A percentile compares a stretch with the other conserved stretches of the same genome.
These are phyloP conservation scores for Riparia riparia DNA, from an alignment of 2,113 vertebrate genomes.

Conservation along the genomic window DNA sequence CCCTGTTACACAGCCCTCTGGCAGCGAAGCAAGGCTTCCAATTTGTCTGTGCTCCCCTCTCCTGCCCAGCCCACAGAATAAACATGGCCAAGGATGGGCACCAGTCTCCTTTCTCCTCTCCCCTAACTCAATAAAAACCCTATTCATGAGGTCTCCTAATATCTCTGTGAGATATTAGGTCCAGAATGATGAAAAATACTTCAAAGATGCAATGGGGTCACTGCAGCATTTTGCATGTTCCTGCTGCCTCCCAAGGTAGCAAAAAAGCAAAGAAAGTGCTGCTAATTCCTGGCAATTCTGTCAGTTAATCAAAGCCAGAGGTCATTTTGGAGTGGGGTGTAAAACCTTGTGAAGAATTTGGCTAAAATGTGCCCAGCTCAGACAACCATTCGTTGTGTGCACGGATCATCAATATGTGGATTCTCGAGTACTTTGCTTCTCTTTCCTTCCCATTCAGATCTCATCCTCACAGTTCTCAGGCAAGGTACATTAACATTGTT, in stretches of 20 bases:
- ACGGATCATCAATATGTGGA: not conserved
- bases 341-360: not conserved
- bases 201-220: not conserved
- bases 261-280: not conserved
- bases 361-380: not conserved
- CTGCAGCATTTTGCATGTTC: not conserved
- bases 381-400: not conserved
- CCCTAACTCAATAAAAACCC: not conserved
- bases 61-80: not conserved
- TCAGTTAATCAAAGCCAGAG: not conserved
- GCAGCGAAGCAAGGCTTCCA: not conserved
- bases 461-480: not conserved
- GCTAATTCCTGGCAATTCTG: not conserved
- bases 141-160: not conserved
- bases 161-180: not conserved
- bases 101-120: not conserved
- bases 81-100: not conserved
- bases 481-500: not conserved
- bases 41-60: no score
- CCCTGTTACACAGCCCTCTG: not conserved
- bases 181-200: not conserved
- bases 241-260: not conserved
- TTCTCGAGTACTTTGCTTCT: not conserved
- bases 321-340: accelerated
- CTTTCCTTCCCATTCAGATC: not conserved